A percentile compares a stretch with the other conserved stretches of the same genome.
These are phyloP conservation scores for Tuberolachnus salignus DNA, from an alignment of 2,888 invertebrate species.

Conservation along the genomic window DNA sequence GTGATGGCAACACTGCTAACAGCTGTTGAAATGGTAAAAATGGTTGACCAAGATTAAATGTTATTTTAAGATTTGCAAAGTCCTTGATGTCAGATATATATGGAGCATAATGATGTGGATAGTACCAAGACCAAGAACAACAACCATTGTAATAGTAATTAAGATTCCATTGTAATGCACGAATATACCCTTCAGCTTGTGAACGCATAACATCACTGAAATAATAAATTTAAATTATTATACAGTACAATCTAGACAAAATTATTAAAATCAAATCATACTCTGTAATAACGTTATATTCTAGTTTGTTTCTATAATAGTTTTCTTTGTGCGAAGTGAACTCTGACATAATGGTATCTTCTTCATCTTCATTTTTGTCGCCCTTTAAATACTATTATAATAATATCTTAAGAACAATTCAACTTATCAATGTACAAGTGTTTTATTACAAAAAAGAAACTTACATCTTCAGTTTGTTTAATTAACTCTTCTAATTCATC, in stretches of 20 bases:
- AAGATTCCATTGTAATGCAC: constrained; percentile 95
- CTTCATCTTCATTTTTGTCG: constrained; percentile 59
- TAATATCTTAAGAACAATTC: constrained; percentile 56
- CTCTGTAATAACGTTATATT: constrained; percentile 60
- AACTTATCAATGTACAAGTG: too few relatives aligned
- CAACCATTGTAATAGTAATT: constrained; percentile 96
- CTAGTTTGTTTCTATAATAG: constrained; percentile 90
- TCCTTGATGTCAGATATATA: constrained; percentile 90
- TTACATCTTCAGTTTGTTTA: constrained; percentile 70
- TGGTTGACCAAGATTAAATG: constrained; percentile 83
- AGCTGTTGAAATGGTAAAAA: constrained; percentile 91
- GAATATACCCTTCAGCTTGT: constrained; percentile 87
- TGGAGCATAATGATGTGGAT: constrained; percentile 96
- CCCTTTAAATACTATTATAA: constrained; percentile 53
- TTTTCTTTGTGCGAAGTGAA: constrained; percentile 84
- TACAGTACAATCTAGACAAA: neutral
- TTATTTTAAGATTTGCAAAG: constrained; percentile 77
- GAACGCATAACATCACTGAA: constrained; percentile 71
- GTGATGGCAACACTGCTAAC: constrained; percentile 84
- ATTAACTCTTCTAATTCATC: constrained; percentile 65
- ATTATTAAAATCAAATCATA: constrained; percentile 39
- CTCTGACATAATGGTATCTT: constrained; percentile 67
- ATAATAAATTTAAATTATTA: constrained; percentile 7
- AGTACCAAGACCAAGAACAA: constrained; percentile 98
- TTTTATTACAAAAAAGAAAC: constrained; percentile 56